Base-by-base conservation (phyloP, 2,113 vertebrate species). In the Ondatra zibethicus region DNA sequence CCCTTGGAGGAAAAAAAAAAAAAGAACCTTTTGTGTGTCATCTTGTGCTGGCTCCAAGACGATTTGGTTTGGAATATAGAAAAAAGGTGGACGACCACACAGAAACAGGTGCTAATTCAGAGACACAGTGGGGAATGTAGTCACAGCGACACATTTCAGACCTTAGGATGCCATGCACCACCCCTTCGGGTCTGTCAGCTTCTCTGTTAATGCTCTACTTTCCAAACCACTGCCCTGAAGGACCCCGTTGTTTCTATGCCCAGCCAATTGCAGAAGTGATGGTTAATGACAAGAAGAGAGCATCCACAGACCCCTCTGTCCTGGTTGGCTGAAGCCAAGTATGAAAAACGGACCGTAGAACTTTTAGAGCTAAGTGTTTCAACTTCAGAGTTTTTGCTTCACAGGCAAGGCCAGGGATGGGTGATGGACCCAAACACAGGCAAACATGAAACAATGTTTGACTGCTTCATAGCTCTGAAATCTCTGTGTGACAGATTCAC, bases 41-140 rank as follows among this genome's bases (percentile, higher is more conserved):
- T 65, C 95, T 88, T 72, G 52, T 88, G 3, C 86, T 94, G 96
- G 95, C 91, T 88, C 81, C 70, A 45, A 96, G 98, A 96, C 31
- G 0, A 4, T 88, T 75, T 58, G 94, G 94, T 92, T 97, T 88
- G 98, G 97, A 84, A 96, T 94, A 93, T 50, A 97, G 93, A 97
- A 94, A 96, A 97, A 97, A 58, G 82, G 73, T 14, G 63, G 97
- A 96, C 88, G 91, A 97, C 91, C 85, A 29, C 95, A 7, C 97
- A 70, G 52, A 95, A 91, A 88, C 55, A 96, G 97, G 98, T 98
- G 97, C 98, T 96, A 91, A 94, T 66, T 98, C 89, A 89, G 85
- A 98, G 98, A 98, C 78, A 93, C 63, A 45, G 90, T 50, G 89
- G 87, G 97, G 94, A 58, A 45, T 89, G 92, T 82, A 77, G 93